Percentiles rank a stretch among this genome's conserved stretches.
These are phyloP conservation scores for Typhlichthys subterraneus DNA, from an alignment of 2,797 vertebrate species.

Conservation along the genomic window DNA sequence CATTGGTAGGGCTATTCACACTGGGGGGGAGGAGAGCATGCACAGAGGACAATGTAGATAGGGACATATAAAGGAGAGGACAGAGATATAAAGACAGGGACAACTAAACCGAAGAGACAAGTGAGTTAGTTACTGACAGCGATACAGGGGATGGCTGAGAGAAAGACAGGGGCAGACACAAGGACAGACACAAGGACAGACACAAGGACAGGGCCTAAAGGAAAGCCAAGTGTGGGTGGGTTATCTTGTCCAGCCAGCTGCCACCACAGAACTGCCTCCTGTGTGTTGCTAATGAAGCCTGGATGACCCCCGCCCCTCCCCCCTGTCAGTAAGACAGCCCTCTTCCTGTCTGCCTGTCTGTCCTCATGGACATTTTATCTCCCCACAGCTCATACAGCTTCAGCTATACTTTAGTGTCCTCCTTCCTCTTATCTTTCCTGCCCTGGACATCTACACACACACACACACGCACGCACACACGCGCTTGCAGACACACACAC, in stretches of 20 bases:
- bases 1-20: no score
- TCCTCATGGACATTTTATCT: background rate
- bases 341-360: conserved; percentile 11
- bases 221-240: conserved; percentile 8
- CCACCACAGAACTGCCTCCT: conserved; percentile 21
- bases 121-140: no score
- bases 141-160: no score
- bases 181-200: background rate
- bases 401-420: background rate
- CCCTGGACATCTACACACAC: background rate
- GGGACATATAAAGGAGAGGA: background rate
- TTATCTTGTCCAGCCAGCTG: conserved; percentile 47
- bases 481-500: background rate
- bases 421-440: conserved; percentile 1
- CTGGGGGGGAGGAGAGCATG: background rate
- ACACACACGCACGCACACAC: background rate
- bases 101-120: no score
- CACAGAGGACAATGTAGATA: conserved; percentile 8
- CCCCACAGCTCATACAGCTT: conserved; percentile 7
- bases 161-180: background rate
- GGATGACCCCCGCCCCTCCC: conserved; percentile 27
- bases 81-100: no score
- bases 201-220: background rate
- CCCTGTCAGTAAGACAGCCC: conserved; percentile 6
- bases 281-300: conserved; percentile 38